phyloP scores from a whole-genome alignment of 2,888 invertebrate species.

The Cistogaster globosa region DNA sequence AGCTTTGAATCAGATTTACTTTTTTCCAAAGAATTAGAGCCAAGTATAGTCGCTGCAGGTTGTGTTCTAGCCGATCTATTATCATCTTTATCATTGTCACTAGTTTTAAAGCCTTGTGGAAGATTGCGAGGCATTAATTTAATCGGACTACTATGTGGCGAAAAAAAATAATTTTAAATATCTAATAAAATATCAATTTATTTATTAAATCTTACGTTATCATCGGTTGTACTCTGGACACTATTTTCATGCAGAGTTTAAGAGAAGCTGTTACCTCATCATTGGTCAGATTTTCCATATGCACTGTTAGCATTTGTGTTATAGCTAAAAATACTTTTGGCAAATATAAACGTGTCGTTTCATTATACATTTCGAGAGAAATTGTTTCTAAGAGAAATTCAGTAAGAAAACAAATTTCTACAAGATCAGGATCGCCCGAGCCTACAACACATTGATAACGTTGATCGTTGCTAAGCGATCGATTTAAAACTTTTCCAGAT shows the following conservation, averaged over 20 bases:
- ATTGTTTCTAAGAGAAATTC: slow-evolving; percentile 90
- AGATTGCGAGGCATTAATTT: slow-evolving; percentile 75
- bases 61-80: slow-evolving; percentile 61
- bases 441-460: slow-evolving; percentile 84
- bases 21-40: slow-evolving; percentile 84
- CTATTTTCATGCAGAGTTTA: slow-evolving; percentile 88
- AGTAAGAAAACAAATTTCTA: slow-evolving; percentile 88
- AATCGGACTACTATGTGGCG: slow-evolving; percentile 79
- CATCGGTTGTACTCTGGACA: slow-evolving; percentile 89
- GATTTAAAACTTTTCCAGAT: slow-evolving; percentile 60
- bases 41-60: slow-evolving; percentile 65
- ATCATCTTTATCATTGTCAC: slow-evolving; percentile 69
- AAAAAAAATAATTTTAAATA: not conserved
- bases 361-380: slow-evolving; percentile 89
- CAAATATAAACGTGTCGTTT: slow-evolving; percentile 90
- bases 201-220: slow-evolving; percentile 81
- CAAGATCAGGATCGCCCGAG: slow-evolving; percentile 86
- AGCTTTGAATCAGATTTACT: slow-evolving; percentile 88
- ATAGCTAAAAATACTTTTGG: slow-evolving; percentile 90
- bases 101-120: slow-evolving; percentile 66
- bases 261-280: slow-evolving; percentile 87
- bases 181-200: not conserved
- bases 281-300: slow-evolving; percentile 83
- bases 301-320: slow-evolving; percentile 85
- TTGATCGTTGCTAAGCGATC: slow-evolving; percentile 71